These are phyloP conservation scores for Diadegma fenestrale DNA, from an alignment of 2,888 invertebrate species.

Conservation along the genomic window DNA sequence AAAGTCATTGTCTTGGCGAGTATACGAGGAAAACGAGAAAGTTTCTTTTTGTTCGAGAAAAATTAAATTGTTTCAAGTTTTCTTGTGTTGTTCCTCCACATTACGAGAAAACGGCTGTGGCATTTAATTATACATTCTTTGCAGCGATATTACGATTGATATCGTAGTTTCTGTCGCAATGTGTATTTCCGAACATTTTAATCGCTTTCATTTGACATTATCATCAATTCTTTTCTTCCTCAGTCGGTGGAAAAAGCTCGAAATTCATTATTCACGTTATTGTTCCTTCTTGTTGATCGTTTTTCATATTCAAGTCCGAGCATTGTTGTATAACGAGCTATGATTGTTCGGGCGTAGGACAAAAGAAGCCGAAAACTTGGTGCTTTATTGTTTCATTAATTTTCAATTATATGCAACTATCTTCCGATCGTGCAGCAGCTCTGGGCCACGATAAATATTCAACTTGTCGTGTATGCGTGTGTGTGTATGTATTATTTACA, in stretches of 20 bases:
- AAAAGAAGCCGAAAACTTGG: not conserved
- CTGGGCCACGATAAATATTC: conserved; percentile 35
- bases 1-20: conserved; percentile 22
- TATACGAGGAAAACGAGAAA: not conserved
- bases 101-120: not conserved
- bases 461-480: not conserved
- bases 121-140: not conserved
- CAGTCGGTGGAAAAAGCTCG: not conserved
- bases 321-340: not conserved
- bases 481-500: conserved; percentile 21
- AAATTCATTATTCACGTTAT: not conserved
- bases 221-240: not conserved
- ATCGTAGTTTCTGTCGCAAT: not conserved
- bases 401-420: conserved; percentile 60
- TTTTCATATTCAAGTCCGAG: conserved; percentile 1
- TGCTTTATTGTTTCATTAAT: conserved; percentile 64
- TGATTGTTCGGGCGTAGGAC: not conserved
- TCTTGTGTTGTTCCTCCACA: not conserved
- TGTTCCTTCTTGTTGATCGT: not conserved
- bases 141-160: not conserved
- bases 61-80: not conserved
- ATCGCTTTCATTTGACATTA: not conserved
- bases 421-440: conserved; percentile 47
- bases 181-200: not conserved
- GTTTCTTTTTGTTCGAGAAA: not conserved